Conservation (phyloP, 2,113 vertebrate species). For the Myotis lucifugus region DNA sequence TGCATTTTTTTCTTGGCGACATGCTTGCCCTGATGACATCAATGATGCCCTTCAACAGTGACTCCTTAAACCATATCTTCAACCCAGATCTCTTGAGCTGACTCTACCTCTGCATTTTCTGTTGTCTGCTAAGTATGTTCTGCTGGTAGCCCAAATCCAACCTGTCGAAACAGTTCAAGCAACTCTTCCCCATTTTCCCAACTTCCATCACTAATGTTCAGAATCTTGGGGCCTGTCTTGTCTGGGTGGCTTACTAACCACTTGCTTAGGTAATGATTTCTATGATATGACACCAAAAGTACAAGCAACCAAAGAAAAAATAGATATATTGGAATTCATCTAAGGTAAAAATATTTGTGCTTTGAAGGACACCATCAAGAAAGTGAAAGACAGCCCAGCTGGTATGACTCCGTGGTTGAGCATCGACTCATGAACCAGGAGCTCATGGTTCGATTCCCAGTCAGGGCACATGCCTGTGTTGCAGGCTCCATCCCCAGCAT, state of each 20-base stretch:
- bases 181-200: not conserved
- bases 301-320: not conserved
- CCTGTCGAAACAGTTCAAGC: not conserved
- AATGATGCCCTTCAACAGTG: not conserved
- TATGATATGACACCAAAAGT: not conserved
- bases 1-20: not conserved
- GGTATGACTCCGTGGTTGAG: no score
- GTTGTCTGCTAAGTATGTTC: not conserved
- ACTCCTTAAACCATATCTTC: not conserved
- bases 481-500: no score
- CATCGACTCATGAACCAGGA: no score
- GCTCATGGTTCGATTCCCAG: no score
- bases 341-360: conserved; percentile 1
- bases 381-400: not conserved
- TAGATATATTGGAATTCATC: not conserved
- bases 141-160: not conserved
- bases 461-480: no score
- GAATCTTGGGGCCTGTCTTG: not conserved
- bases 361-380: not conserved
- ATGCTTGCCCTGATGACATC: not conserved
- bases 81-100: not conserved
- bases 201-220: not conserved
- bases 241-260: not conserved
- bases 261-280: conserved; percentile 3
- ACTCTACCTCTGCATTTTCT: not conserved